phyloP scores from a whole-genome alignment of 2,888 invertebrate genomes.

The Pyrochroa serraticornis region DNA sequence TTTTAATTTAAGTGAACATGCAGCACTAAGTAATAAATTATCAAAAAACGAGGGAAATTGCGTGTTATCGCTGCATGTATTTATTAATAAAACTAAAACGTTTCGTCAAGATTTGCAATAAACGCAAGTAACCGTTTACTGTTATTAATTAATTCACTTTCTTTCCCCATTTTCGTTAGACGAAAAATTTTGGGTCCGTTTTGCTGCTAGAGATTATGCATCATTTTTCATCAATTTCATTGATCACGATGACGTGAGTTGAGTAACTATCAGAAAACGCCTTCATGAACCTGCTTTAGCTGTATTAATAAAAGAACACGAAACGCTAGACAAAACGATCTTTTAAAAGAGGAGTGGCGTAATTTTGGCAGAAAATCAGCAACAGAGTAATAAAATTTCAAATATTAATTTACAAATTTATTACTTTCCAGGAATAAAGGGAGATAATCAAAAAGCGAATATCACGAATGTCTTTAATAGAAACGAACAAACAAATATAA shows the following conservation, averaged over 20 bases:
- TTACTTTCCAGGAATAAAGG: neutral
- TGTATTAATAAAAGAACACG: slow-evolving; percentile 11
- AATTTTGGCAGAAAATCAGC: slow-evolving; percentile 4
- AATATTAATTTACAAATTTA: slow-evolving; percentile 18
- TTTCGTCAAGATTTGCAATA: slow-evolving; percentile 1
- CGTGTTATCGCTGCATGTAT: slow-evolving; percentile 14
- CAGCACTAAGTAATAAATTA: slow-evolving; percentile 16
- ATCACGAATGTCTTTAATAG: slow-evolving; percentile 17
- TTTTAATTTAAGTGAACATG: slow-evolving; percentile 18
- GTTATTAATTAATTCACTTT: too few species aligned
- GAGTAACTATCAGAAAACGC: slow-evolving; percentile 8
- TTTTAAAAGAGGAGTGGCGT: neutral
- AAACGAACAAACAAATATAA: slow-evolving; percentile 19
- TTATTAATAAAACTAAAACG: slow-evolving; percentile 11
- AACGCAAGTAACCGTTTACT: neutral
- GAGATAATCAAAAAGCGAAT: neutral
- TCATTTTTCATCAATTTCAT: slow-evolving; percentile 21
- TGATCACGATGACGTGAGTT: slow-evolving; percentile 13
- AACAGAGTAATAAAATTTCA: slow-evolving; percentile 3
- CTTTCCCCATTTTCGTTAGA: too few species aligned
- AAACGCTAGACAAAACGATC: slow-evolving; percentile 1
- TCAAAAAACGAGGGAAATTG: slow-evolving; percentile 10
- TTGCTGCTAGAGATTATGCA: neutral
- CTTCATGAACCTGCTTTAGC: slow-evolving; percentile 12
- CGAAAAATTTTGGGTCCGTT: too few species aligned